Percentiles rank a stretch among this genome's conserved stretches.
phyloP scores from a whole-genome alignment of 2,888 invertebrate species.

The Meliscaeva auricollis region DNA sequence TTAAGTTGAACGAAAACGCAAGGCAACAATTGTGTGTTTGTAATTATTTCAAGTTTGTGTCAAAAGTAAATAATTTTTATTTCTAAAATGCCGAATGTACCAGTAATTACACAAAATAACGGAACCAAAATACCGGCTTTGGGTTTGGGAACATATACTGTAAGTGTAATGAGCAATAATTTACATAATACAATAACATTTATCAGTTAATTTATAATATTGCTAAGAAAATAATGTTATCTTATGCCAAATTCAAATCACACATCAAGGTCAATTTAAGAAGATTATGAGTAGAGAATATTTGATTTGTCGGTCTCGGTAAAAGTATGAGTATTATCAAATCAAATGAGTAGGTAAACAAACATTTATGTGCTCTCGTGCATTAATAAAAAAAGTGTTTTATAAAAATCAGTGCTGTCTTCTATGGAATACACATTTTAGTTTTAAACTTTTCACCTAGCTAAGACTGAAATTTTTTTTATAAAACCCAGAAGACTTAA shows the following conservation, averaged over 20 bases:
- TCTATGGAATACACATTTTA: too few relatives aligned
- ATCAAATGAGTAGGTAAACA: not conserved
- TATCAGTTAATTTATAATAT: not conserved
- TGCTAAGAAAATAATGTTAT: not conserved
- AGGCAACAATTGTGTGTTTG: not conserved
- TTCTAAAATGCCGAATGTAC: constrained; percentile 65
- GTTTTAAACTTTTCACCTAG: too few relatives aligned
- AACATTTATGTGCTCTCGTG: not conserved
- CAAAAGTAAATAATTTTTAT: constrained; percentile 2
- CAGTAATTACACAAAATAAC: constrained; percentile 80
- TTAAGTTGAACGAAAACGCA: not conserved
- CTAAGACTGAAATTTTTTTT: too few relatives aligned
- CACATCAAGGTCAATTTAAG: constrained; percentile 5
- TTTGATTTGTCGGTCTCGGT: not conserved
- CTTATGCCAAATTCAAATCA: not conserved
- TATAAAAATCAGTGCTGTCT: too few relatives aligned
- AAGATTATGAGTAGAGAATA: constrained; percentile 15
- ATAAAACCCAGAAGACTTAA: too few relatives aligned
- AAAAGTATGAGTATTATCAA: not conserved
- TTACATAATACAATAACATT: not conserved
- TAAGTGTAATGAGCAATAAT: constrained; percentile 72
- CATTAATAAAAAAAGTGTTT: not conserved
- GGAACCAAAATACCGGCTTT: constrained; percentile 81
- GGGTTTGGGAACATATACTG: constrained; percentile 82
- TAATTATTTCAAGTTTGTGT: not conserved